Evolutionary conservation across 2,888 invertebrate species (phyloP), one percentile per base, ranked within the genome.

Genomic region (Nasonovia ribisnigri): DNA sequence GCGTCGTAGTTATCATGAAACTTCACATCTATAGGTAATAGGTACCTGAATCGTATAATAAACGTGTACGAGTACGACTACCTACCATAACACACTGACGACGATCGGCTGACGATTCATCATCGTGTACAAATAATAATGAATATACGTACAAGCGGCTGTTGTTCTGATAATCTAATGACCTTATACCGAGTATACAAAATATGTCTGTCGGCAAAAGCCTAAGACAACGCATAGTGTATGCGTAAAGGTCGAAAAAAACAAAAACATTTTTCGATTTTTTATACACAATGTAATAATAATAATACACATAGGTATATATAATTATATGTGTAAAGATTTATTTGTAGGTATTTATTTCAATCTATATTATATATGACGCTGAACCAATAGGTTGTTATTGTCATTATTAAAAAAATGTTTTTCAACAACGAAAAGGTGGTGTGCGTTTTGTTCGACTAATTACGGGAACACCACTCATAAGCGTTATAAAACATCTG

Each of bases 401-500:
- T 67, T 54, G 20, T 90, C 43, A 43, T 43, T 43, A 29, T 13
- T 13, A 3, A 43, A 20, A 20, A 60, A 84, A 46, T 29, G 48
- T 48, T 16, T 16, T 51, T 13, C n/a, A 48, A 67, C 42, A 88
- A 67, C 29, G 26, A 67, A 20, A 87, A 86, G 77, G 29, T 36
- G 4, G 8, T 8, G 26, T 43, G 60, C 36, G 26, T 46, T 54
- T 43, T 43, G 84, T 91, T 60, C 10, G 29, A 42, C n/a, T 60
- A 86, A 90, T 86, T 93, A 86, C 13, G 29, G 42, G 57, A 90
- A 94, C 96, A 96, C 98, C 98, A 98, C 1, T 96, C 95, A 95
- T 97, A 98, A 0, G 99, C 99, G 96, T 99, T 99, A 95, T 97
- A 97, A 96, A 99, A 99, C 96, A 99, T 98, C 95, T 97, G 96